phyloP scores from a whole-genome alignment of 2,113 vertebrate genomes.

The Nothoprocta perdicaria region DNA sequence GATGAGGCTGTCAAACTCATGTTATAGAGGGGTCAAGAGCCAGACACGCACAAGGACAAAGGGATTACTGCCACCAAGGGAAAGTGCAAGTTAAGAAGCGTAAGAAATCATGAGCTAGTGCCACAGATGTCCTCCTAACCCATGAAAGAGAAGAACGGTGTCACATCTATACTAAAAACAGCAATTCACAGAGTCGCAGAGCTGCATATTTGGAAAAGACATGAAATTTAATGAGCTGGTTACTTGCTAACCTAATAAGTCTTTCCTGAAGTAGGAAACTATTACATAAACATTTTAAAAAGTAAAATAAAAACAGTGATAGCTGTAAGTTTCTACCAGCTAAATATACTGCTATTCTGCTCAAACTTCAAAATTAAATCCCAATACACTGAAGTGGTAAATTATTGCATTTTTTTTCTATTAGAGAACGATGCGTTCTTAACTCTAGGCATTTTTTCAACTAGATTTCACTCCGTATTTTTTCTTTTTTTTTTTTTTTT shows the following conservation, averaged over 20 bases:
- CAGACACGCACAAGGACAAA: background rate
- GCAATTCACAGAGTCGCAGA: background rate
- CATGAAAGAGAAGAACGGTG: background rate
- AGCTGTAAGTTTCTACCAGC: background rate
- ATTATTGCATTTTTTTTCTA: background rate
- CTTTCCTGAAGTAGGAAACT: background rate
- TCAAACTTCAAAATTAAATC: slow-evolving; percentile 27
- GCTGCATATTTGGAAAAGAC: background rate
- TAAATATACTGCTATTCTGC: slow-evolving; percentile 13
- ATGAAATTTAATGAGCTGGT: background rate
- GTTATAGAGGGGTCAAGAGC: background rate
- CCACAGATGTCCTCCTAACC: background rate
- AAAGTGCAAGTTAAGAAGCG: slow-evolving; percentile 14
- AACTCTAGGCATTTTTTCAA: slow-evolving; percentile 41
- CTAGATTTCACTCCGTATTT: slow-evolving; percentile 43
- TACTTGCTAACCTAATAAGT: background rate
- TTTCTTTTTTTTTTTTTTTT: slow-evolving; percentile 48
- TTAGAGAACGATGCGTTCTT: slow-evolving; percentile 23
- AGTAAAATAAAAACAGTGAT: background rate
- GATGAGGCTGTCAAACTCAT: background rate
- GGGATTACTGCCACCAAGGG: background rate
- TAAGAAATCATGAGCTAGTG: background rate
- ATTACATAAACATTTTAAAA: background rate
- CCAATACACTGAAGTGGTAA: slow-evolving; percentile 12
- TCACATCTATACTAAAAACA: background rate